Evolutionary conservation across 2,113 vertebrate genomes (phyloP).

Genomic region (Ochotona curzoniae): DNA sequence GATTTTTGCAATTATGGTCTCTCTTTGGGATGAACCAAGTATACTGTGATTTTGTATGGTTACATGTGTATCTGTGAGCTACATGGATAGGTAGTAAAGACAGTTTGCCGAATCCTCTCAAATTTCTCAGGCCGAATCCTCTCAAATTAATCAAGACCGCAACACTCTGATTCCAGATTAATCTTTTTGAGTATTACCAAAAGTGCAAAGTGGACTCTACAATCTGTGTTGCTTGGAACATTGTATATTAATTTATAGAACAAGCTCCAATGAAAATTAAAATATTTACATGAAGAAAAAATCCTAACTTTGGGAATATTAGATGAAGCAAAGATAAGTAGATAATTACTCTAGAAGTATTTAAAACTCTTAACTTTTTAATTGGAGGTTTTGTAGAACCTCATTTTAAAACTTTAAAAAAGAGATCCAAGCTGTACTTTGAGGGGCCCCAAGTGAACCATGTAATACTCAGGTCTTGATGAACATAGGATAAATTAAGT

Average conservation of each 20-base stretch:
- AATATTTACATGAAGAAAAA: constrained; percentile 30
- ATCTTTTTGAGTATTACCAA: neutral
- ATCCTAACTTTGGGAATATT: neutral
- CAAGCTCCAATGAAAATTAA: neutral
- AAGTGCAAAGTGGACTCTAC: neutral
- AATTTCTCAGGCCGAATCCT: too few relatives aligned
- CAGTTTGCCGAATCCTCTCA: neutral
- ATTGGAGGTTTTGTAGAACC: neutral
- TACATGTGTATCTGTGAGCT: neutral
- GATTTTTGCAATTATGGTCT: neutral
- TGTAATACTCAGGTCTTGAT: neutral
- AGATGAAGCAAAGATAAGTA: constrained; percentile 15
- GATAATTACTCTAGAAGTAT: constrained; percentile 8
- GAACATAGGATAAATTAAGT: neutral
- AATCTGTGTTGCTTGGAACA: constrained; percentile 12
- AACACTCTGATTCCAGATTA: constrained; percentile 1
- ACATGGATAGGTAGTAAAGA: neutral
- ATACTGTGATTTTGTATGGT: neutral
- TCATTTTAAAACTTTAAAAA: neutral
- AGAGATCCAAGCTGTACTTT: neutral
- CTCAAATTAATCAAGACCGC: neutral
- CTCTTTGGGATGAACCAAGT: neutral
- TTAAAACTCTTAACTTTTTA: neutral
- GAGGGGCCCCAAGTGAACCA: neutral
- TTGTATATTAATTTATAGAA: constrained; percentile 16